phyloP scores from a whole-genome alignment of 2,113 vertebrate species.

The Garra rufa region DNA sequence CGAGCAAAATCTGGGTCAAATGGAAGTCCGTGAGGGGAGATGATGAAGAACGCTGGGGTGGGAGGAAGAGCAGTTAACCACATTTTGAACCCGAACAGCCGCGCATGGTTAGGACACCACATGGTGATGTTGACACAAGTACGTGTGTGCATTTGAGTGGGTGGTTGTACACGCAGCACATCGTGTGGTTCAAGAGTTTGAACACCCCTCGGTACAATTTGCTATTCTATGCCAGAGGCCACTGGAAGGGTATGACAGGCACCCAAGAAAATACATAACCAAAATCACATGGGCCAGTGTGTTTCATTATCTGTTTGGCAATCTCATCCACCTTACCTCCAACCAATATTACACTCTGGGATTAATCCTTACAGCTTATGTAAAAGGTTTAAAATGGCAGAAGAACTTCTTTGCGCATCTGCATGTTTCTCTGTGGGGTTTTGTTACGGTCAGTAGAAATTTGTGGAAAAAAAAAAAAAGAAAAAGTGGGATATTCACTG shows the following conservation, averaged over 20 bases:
- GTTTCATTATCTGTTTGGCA: slow-evolving; percentile 49
- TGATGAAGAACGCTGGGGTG: neutral
- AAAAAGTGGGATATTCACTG: neutral
- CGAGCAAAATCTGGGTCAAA: slow-evolving; percentile 27
- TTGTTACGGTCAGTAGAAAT: slow-evolving; percentile 20
- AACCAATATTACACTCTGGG: slow-evolving; percentile 3
- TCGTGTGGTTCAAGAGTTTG: neutral
- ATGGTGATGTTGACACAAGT: slow-evolving; percentile 6
- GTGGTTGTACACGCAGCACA: neutral
- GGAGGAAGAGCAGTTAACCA: neutral
- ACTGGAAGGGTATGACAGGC: slow-evolving; percentile 32
- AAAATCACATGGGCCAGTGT: slow-evolving; percentile 38
- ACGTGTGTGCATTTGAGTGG: neutral
- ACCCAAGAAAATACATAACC: slow-evolving; percentile 46
- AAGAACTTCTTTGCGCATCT: slow-evolving; percentile 4
- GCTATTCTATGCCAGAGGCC: slow-evolving; percentile 14
- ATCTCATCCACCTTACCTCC: neutral
- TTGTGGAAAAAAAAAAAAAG: neutral
- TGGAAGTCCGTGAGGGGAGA: neutral
- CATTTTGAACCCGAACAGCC: slow-evolving; percentile 5
- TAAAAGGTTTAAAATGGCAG: neutral
- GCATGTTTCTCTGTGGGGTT: slow-evolving; percentile 10
- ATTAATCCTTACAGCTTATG: slow-evolving; percentile 8
- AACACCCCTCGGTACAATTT: neutral
- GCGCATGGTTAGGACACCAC: neutral